phyloP scores from a whole-genome alignment of 2,888 invertebrate genomes.

The Apodemia duryi region DNA sequence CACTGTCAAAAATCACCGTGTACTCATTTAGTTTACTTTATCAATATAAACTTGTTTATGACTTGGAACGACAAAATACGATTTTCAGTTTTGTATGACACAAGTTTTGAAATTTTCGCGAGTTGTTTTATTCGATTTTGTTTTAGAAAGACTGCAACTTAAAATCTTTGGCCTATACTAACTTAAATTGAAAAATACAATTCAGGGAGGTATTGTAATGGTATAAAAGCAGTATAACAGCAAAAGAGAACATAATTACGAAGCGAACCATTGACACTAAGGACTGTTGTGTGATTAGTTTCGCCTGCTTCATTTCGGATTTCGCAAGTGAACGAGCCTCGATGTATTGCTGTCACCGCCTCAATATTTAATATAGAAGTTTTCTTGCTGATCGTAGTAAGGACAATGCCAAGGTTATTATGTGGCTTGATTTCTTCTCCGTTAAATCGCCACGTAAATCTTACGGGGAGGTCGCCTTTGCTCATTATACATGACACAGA shows the following conservation, averaged over 20 bases:
- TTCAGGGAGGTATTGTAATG: slow-evolving; percentile 82
- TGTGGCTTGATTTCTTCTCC: slow-evolving; percentile 68
- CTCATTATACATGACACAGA: slow-evolving; percentile 86
- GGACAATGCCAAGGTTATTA: slow-evolving; percentile 77
- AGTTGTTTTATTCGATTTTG: not conserved
- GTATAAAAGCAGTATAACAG: slow-evolving; percentile 45
- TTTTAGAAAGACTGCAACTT: slow-evolving; percentile 2
- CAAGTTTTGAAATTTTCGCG: not conserved
- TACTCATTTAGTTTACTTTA: too few species aligned
- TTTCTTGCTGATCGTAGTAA: slow-evolving; percentile 81
- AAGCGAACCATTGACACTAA: slow-evolving; percentile 81
- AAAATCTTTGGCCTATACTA: not conserved
- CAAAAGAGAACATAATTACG: slow-evolving; percentile 32
- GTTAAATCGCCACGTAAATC: slow-evolving; percentile 86
- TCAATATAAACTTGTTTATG: too few species aligned
- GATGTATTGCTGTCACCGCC: slow-evolving; percentile 79
- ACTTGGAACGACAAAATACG: too few species aligned
- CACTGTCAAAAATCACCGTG: slow-evolving; percentile 64
- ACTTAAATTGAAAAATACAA: slow-evolving; percentile 79
- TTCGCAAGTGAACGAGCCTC: slow-evolving; percentile 83
- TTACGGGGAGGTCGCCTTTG: slow-evolving; percentile 89
- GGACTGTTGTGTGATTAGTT: slow-evolving; percentile 77
- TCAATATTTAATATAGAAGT: slow-evolving; percentile 83
- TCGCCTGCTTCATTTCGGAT: slow-evolving; percentile 82
- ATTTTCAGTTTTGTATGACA: too few species aligned